Evolutionary conservation across 2,113 vertebrate species (phyloP), one percentile per base, ranked within the genome.

Genomic region (Lamprotornis superbus): DNA sequence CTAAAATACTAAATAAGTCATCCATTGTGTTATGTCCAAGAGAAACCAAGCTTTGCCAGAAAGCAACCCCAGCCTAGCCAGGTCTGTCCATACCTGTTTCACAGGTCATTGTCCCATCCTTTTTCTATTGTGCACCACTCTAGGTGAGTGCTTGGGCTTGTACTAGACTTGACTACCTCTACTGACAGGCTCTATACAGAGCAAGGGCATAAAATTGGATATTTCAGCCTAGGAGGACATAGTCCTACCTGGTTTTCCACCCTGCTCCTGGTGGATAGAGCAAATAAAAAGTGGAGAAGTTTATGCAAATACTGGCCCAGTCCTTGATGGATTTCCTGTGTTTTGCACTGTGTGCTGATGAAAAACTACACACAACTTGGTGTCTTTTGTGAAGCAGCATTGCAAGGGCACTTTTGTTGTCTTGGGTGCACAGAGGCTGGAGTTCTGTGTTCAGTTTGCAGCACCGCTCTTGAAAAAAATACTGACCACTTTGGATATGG

Each of bases 61-160:
- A 64, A 63, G 40, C 49, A 93, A 3, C n/a, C 63, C 77, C 56
- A 75, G 59, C 64, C 53, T 69, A 67, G 74, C 73, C 77, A 80
- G 65, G 35, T 91, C 76, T 94, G 90, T 69, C 78, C 40, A 25
- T 93, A 22, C 40, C 40, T 15, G 40, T 96, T 96, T 96, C 92
- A 79, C 69, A 94, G 92, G 53, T 87, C 73, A 46, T 88, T 94
- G 50, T 84, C 53, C 60, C 83, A 3, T 81, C 46, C 55, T 84
- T 94, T 91, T 81, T 40, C 40, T 70, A 7, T 93, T 74, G 33
- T 56, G 46, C 42, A 18, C 47, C 12, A 25, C 15, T 4, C 5
- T 74, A 77, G 63, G 23, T 80, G 52, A 68, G 81, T 93, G 59
- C 64, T 75, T 90, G 69, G 59, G 13, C 71, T 90, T 81, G 30